Evolutionary conservation across 2,797 vertebrate genomes (phyloP).

Genomic region (Pelochelys cantorii): DNA sequence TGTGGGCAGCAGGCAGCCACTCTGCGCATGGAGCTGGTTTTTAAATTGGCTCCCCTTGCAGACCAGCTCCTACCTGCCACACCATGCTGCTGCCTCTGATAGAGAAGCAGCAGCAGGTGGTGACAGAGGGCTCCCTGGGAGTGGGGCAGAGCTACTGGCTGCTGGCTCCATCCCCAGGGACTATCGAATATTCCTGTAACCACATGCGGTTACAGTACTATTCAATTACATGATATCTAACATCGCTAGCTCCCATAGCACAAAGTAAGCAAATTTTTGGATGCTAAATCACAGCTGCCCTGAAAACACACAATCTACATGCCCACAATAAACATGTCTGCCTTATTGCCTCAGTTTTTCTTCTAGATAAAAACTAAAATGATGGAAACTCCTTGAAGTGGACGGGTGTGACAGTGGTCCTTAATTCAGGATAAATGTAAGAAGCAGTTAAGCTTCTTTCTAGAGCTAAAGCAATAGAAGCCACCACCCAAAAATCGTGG

Average conservation of each 20-base stretch:
- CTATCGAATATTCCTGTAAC: too few species aligned
- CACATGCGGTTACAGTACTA: too few species aligned
- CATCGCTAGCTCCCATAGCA: not conserved
- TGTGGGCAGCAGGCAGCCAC: too few species aligned
- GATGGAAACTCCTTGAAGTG: fast-evolving
- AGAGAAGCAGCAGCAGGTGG: too few species aligned
- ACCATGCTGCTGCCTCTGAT: too few species aligned
- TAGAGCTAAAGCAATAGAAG: not conserved
- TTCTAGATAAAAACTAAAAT: not conserved
- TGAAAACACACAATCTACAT: not conserved
- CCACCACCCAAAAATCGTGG: not conserved
- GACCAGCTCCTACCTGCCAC: too few species aligned
- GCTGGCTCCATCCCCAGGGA: too few species aligned
- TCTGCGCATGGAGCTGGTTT: too few species aligned
- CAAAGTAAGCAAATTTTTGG: not conserved
- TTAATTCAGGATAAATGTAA: not conserved
- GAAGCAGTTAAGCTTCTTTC: not conserved
- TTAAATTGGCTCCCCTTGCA: too few species aligned
- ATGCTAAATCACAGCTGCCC: not conserved
- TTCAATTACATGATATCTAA: too few species aligned
- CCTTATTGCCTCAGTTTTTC: not conserved
- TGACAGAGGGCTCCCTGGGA: too few species aligned
- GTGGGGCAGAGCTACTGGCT: too few species aligned
- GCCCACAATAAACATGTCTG: not conserved
- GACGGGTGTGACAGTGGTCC: not conserved